These are phyloP conservation scores for Diorhabda elongata DNA, from an alignment of 1,140 invertebrate genomes.

Conservation along the genomic window DNA sequence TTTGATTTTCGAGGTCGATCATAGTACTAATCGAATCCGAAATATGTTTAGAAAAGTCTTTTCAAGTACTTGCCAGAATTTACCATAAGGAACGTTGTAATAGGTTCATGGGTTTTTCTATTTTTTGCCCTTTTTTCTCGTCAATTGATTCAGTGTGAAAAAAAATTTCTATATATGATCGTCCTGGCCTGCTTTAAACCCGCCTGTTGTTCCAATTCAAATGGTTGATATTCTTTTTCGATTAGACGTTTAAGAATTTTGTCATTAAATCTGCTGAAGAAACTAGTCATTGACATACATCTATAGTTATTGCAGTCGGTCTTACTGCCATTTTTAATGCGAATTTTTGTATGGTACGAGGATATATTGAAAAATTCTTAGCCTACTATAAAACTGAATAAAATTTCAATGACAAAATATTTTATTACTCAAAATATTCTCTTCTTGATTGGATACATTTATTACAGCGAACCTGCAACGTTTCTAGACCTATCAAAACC, in stretches of 20 bases:
- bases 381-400: too few species aligned
- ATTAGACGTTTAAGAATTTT: neutral
- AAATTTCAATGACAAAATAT: too few species aligned
- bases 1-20: neutral
- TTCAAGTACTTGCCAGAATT: neutral
- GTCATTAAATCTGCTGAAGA: neutral
- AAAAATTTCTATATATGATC: neutral
- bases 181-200: neutral
- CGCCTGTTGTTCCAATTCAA: neutral
- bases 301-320: neutral
- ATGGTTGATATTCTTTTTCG: neutral
- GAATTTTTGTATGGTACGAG: too few species aligned
- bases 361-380: too few species aligned
- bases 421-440: too few species aligned
- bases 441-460: too few species aligned
- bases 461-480: too few species aligned
- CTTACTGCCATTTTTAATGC: too few species aligned
- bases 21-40: neutral
- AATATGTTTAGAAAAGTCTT: neutral
- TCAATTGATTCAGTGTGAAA: neutral
- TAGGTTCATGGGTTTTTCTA: neutral
- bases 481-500: too few species aligned
- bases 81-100: neutral
- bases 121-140: neutral
- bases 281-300: neutral